These are phyloP conservation scores for Macrophya alboannulata DNA, from an alignment of 2,888 invertebrate genomes.

Conservation along the genomic window DNA sequence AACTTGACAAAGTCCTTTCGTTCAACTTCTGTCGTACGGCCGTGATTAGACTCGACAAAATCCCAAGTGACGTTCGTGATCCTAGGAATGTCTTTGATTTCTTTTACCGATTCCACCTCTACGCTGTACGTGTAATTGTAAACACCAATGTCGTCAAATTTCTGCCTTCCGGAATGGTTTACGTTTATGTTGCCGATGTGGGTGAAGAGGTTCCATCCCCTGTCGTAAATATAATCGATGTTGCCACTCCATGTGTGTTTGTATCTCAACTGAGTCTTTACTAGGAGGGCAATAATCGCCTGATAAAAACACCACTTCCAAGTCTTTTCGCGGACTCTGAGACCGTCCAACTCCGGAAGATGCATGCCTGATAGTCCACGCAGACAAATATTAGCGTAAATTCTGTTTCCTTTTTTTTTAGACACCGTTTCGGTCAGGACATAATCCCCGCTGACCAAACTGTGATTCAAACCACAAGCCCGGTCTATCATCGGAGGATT, in stretches of 20 bases:
- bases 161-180: constrained; percentile 65
- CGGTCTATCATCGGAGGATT: constrained; percentile 66
- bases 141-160: constrained; percentile 73
- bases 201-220: constrained; percentile 73
- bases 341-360: constrained; percentile 67
- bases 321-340: constrained; percentile 69
- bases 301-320: constrained; percentile 77
- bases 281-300: constrained; percentile 72
- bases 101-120: constrained; percentile 71
- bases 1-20: constrained; percentile 69
- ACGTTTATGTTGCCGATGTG: constrained; percentile 73
- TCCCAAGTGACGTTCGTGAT: constrained; percentile 59
- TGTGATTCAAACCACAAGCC: constrained; percentile 69
- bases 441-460: constrained; percentile 75
- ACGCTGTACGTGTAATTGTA: constrained; percentile 76
- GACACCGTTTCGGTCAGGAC: constrained; percentile 66
- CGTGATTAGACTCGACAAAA: constrained; percentile 66
- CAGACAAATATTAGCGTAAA: constrained; percentile 70
- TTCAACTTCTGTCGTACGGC: constrained; percentile 55
- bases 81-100: constrained; percentile 65
- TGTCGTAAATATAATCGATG: constrained; percentile 76
- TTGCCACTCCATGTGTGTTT: constrained; percentile 73
- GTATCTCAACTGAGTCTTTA: constrained; percentile 76
- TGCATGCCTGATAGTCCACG: constrained; percentile 75
- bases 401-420: constrained; percentile 59